Percentiles rank a stretch among this genome's conserved stretches.
Evolutionary conservation across 2,888 invertebrate genomes (phyloP).

Genomic region (Leptinotarsa juncta): DNA sequence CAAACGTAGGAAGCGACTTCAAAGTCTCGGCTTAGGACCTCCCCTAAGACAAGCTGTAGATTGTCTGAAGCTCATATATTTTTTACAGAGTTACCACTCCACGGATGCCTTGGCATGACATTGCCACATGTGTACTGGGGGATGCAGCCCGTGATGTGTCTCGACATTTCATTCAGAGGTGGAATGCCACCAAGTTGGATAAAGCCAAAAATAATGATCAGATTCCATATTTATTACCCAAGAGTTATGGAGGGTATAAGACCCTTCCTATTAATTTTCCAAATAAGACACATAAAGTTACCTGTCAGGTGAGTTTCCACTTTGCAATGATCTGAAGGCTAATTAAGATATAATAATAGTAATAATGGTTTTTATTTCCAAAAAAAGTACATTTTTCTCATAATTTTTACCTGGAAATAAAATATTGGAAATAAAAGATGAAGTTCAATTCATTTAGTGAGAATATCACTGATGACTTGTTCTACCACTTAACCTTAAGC

Average conservation of each 20-base stretch:
- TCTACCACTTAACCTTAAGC: too few species aligned
- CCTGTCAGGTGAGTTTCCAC: constrained; percentile 74
- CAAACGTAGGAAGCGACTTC: too few species aligned
- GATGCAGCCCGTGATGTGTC: constrained; percentile 89
- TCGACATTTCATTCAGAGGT: constrained; percentile 93
- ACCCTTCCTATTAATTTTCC: constrained; percentile 64
- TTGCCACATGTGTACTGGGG: constrained; percentile 85
- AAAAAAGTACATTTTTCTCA: too few species aligned
- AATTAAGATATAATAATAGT: background rate
- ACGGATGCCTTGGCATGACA: constrained; percentile 98
- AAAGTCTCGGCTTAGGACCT: too few species aligned
- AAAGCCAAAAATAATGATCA: constrained; percentile 75
- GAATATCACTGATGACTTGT: too few species aligned
- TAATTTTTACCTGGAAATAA: too few species aligned
- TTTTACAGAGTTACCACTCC: constrained; percentile 85
- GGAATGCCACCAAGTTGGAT: constrained; percentile 92
- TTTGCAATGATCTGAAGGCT: background rate
- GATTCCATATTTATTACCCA: constrained; percentile 90
- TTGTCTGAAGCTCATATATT: background rate
- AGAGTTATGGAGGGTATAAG: constrained; percentile 75
- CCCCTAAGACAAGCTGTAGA: too few species aligned
- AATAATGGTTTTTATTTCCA: too few species aligned
- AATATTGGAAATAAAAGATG: too few species aligned
- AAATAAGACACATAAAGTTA: constrained; percentile 71
- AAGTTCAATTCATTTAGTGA: too few species aligned